Conservation (phyloP, 2,888 invertebrate species). For the Troglohyphantes excavatus region DNA sequence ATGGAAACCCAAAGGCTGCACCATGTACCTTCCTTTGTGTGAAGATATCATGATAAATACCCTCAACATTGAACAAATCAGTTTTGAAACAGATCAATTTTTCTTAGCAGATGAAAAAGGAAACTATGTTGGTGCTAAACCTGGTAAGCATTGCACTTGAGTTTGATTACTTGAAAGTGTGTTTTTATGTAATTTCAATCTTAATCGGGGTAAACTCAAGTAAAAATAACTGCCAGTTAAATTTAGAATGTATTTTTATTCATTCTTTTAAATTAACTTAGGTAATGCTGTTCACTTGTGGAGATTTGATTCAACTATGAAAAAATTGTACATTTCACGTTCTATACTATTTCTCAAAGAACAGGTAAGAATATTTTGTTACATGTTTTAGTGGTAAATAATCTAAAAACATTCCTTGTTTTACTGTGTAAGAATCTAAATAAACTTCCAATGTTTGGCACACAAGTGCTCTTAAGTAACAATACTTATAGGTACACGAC, state of each 20-base stretch:
- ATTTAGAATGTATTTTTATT: background rate
- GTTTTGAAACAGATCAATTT: constrained; percentile 80
- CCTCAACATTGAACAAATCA: constrained; percentile 80
- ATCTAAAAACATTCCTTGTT: too few relatives aligned
- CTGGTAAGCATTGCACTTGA: constrained; percentile 61
- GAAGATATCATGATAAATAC: constrained; percentile 80
- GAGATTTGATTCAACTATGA: constrained; percentile 81
- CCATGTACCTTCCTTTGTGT: constrained; percentile 79
- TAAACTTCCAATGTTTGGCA: too few relatives aligned
- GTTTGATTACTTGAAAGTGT: background rate
- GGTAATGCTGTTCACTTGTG: constrained; percentile 82
- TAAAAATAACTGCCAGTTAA: background rate
- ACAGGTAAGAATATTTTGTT: too few relatives aligned
- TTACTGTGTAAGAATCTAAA: too few relatives aligned
- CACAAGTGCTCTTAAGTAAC: too few relatives aligned
- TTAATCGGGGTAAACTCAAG: background rate
- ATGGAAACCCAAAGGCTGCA: constrained; percentile 80
- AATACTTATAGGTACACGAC: too few relatives aligned
- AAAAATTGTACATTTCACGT: constrained; percentile 81
- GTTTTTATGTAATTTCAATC: background rate
- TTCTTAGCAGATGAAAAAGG: constrained; percentile 80
- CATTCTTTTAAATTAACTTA: constrained; percentile 57
- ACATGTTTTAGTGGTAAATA: too few relatives aligned
- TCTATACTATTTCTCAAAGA: constrained; percentile 81
- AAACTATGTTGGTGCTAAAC: constrained; percentile 80